Percentiles rank a stretch among this genome's conserved stretches.
phyloP scores from a whole-genome alignment of 37 sponge, comb jelly and placozoan species.

The Ephydatia muelleri region DNA sequence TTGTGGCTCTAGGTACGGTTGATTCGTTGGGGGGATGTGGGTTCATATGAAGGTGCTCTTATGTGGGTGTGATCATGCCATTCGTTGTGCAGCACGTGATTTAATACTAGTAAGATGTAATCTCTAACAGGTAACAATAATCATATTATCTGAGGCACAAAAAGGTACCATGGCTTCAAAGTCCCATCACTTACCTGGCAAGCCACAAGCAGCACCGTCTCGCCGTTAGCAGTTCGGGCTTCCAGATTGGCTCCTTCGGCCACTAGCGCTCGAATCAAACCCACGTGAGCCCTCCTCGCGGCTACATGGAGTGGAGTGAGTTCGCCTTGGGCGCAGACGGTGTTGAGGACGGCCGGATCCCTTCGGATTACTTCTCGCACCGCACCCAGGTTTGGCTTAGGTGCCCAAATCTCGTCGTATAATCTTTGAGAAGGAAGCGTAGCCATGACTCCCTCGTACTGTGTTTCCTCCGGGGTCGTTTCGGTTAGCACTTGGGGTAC shows the following conservation, averaged over 20 bases:
- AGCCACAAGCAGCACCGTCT: conserved; percentile 48
- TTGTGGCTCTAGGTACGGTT: too few species aligned
- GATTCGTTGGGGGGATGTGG: too few species aligned
- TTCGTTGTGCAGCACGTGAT: too few species aligned
- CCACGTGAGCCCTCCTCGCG: conserved; percentile 26
- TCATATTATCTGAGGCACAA: background rate
- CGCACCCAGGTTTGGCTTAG: background rate
- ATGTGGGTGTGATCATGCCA: too few species aligned
- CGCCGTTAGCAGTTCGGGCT: conserved; percentile 12
- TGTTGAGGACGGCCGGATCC: conserved; percentile 12
- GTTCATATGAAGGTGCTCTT: too few species aligned
- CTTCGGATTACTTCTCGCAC: conserved; percentile 11
- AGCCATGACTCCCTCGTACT: background rate
- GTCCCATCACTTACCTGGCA: conserved; percentile 37
- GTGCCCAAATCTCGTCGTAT: conserved; percentile 3
- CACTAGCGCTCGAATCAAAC: conserved; percentile 24
- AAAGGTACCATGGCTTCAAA: background rate
- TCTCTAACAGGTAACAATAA: background rate
- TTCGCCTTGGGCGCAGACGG: conserved; percentile 17
- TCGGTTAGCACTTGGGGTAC: too few species aligned
- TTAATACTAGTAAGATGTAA: too few species aligned
- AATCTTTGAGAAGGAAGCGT: background rate
- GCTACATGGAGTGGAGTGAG: conserved; percentile 46
- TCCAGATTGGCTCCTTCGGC: conserved; percentile 30
- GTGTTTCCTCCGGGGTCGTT: too few species aligned